Base-by-base conservation (phyloP, 2,797 vertebrate species). In the Pseudopleuronectes americanus region DNA sequence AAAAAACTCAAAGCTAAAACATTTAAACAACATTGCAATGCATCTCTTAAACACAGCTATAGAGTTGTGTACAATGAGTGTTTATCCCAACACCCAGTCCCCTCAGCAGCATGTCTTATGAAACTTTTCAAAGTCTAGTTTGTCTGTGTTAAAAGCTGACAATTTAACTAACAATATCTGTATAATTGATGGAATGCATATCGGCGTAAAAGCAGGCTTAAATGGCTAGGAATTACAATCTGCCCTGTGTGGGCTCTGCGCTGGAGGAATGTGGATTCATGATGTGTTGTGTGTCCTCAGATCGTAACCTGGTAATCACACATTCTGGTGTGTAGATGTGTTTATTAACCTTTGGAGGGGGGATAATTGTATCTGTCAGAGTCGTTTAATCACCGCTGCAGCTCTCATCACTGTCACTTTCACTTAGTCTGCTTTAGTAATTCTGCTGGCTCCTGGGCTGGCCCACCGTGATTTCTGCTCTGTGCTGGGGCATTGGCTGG, bases 301-400 rank as follows among this genome's bases (percentile, higher is more conserved):
- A 84, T 73, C 64, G 43, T 64, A 71, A 83, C 79, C 87, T 68
- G 81, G 79, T 74, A 79, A 86, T 88, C 88, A 78, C 86, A 84
- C 84, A 77, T 82, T 81, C 76, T 83, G 80, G 24, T 70, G 81
- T 74, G 72, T 84, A 88, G 87, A 91, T 86, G 84, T 92, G 90
- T 92, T 90, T 88, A 89, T 93, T 92, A 92, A 93, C 91, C 92
- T 91, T 88, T 82, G 84, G 81, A 69, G 86, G 73, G 84, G 77
- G 77, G 85, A 88, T 93, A 92, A 93, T 93, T 92, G 89, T 89
- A 84, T 91, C 92, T 92, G 91, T 93, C 91, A 93, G 90, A 90
- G 76, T 84, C 81, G 79, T 89, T 93, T 93, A 93, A 90, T 90
- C 90, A 86, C 79, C 33, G 43, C 85, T 61, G 81, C 85, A 63